These are phyloP conservation scores for Himalopsyche anomala DNA, from an alignment of 2,888 invertebrate genomes.

Conservation along the genomic window DNA sequence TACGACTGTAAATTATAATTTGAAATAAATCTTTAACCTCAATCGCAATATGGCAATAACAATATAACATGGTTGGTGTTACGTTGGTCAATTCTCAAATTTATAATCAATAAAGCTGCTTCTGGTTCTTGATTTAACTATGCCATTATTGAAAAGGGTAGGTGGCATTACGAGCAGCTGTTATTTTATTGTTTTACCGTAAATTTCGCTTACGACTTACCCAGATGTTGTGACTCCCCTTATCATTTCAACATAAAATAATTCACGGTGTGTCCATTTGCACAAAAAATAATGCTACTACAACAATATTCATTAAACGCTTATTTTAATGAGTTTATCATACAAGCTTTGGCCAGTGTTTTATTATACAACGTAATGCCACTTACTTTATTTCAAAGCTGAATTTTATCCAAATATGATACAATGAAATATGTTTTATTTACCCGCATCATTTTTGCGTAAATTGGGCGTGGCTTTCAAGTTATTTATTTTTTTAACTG, in stretches of 20 bases:
- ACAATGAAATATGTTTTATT: too few relatives aligned
- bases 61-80: not conserved
- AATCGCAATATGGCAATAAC: constrained; percentile 14
- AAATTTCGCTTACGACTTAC: constrained; percentile 54
- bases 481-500: too few relatives aligned
- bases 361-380: too few relatives aligned
- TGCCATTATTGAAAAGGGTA: constrained; percentile 43
- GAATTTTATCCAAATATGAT: too few relatives aligned
- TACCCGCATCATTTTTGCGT: too few relatives aligned
- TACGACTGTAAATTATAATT: not conserved
- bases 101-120: constrained; percentile 38
- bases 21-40: constrained; percentile 11
- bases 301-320: too few relatives aligned
- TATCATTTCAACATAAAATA: constrained; percentile 40
- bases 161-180: constrained; percentile 54
- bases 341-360: too few relatives aligned
- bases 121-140: constrained; percentile 39
- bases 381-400: too few relatives aligned
- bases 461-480: too few relatives aligned
- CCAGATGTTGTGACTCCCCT: constrained; percentile 36
- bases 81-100: constrained; percentile 39
- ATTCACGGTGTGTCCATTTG: not conserved
- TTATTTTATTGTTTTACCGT: constrained; percentile 61
- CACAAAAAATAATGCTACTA: not conserved
- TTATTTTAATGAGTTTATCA: too few relatives aligned